Conservation (phyloP, 2,797 vertebrate genomes). For the Dromococcyx pavoninus region DNA sequence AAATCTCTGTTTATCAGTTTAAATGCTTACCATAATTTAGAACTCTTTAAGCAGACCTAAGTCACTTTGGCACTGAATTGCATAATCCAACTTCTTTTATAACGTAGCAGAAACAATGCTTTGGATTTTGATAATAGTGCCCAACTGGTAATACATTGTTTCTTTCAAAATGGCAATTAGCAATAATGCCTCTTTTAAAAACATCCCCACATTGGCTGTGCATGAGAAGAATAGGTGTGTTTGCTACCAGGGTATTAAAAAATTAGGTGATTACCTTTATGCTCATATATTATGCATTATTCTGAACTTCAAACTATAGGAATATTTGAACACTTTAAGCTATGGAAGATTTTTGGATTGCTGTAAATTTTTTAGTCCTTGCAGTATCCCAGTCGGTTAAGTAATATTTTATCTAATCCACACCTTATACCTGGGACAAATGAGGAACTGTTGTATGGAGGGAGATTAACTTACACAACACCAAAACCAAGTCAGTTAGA, state of each 20-base stretch:
- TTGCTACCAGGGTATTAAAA: background rate
- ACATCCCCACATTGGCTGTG: background rate
- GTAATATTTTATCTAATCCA: background rate
- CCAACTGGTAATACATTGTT: background rate
- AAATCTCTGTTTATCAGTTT: constrained; percentile 48
- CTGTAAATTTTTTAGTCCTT: background rate
- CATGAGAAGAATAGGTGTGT: background rate
- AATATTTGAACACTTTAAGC: background rate
- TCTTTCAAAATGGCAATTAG: background rate
- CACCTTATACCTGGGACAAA: background rate
- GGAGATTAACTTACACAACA: fast-evolving
- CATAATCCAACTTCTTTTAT: constrained; percentile 29
- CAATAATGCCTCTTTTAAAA: background rate
- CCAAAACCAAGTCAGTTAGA: background rate
- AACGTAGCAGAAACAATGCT: constrained; percentile 33
- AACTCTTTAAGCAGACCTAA: constrained; percentile 35
- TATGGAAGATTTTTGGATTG: background rate
- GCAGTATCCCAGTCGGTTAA: background rate
- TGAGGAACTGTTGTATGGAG: background rate
- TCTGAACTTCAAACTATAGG: background rate
- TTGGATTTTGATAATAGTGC: constrained; percentile 22
- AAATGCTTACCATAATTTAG: constrained; percentile 49
- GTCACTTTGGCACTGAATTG: background rate
- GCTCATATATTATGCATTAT: background rate
- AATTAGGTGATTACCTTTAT: background rate